Evolutionary conservation across 1,140 invertebrate genomes (phyloP).

Genomic region (Hestina assimilis): DNA sequence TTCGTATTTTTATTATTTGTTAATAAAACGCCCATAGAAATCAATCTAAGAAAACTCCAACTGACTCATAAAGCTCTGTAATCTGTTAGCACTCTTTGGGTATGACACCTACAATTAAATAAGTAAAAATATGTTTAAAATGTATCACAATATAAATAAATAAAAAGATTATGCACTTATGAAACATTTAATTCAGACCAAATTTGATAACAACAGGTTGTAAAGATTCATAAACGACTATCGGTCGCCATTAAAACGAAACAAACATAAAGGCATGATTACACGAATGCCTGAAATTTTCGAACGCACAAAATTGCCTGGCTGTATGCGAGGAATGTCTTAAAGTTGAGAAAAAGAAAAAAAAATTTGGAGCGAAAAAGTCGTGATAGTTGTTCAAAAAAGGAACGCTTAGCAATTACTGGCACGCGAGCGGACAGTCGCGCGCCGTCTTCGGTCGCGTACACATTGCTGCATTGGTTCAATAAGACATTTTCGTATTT

Average conservation of each 20-base stretch:
- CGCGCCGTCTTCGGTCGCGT: constrained; percentile 49
- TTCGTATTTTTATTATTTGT: too few species aligned
- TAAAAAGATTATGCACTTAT: not conserved
- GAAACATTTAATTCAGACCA: not conserved
- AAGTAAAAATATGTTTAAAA: too few species aligned
- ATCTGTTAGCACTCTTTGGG: too few species aligned
- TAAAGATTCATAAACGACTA: constrained; percentile 35
- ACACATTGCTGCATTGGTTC: too few species aligned
- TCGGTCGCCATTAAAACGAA: constrained; percentile 42
- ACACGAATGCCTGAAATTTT: constrained; percentile 63
- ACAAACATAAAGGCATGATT: constrained; percentile 43
- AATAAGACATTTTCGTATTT: too few species aligned
- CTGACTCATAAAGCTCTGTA: too few species aligned
- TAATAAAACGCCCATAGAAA: too few species aligned
- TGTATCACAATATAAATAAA: too few species aligned
- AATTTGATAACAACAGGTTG: constrained; percentile 27
- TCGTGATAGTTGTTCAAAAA: constrained; percentile 77
- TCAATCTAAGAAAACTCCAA: too few species aligned
- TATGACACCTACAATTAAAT: too few species aligned
- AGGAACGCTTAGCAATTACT: constrained; percentile 72
- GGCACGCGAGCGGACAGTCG: constrained; percentile 74
- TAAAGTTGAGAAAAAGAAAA: constrained; percentile 35
- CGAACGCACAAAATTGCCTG: constrained; percentile 62
- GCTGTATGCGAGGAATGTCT: constrained; percentile 67
- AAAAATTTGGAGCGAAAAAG: constrained; percentile 73